A percentile compares a stretch with the other conserved stretches of the same genome.
Evolutionary conservation across 2,888 invertebrate genomes (phyloP).

Genomic region (Agrochola litura): DNA sequence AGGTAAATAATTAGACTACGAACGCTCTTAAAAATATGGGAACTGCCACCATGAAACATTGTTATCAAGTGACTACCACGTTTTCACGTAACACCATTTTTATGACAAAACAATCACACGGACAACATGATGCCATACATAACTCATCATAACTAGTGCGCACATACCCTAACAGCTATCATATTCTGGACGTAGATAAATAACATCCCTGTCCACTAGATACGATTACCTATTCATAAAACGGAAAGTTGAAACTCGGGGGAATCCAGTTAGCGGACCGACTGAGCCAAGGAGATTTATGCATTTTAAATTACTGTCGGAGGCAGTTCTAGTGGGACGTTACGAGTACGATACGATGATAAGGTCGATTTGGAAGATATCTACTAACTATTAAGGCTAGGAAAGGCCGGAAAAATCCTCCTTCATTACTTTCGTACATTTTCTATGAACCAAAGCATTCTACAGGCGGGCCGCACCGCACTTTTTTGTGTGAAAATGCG

Average conservation of each 20-base stretch:
- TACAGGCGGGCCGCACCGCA: too few species aligned
- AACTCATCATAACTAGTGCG: slow-evolving; percentile 10
- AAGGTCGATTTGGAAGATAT: neutral
- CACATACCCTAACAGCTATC: slow-evolving; percentile 38
- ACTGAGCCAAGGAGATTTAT: slow-evolving; percentile 86
- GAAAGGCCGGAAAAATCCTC: too few species aligned
- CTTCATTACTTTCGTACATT: too few species aligned
- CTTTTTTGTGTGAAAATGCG: too few species aligned
- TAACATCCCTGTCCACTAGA: slow-evolving; percentile 62
- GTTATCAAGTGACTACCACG: too few species aligned
- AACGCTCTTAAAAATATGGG: neutral
- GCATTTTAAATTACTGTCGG: slow-evolving; percentile 86
- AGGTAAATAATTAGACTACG: neutral
- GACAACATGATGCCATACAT: neutral
- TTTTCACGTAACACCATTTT: neutral
- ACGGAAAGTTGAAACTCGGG: slow-evolving; percentile 85
- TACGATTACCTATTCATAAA: slow-evolving; percentile 87
- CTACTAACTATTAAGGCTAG: too few species aligned
- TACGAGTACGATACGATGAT: slow-evolving; percentile 59
- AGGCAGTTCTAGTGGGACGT: slow-evolving; percentile 64
- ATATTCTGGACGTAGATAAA: slow-evolving; percentile 61
- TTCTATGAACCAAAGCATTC: too few species aligned
- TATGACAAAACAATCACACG: neutral
- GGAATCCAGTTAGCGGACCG: slow-evolving; percentile 84
- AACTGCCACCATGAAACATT: neutral